phyloP scores from a whole-genome alignment of 2,888 invertebrate genomes.

The Melangyna quadrimaculata region DNA sequence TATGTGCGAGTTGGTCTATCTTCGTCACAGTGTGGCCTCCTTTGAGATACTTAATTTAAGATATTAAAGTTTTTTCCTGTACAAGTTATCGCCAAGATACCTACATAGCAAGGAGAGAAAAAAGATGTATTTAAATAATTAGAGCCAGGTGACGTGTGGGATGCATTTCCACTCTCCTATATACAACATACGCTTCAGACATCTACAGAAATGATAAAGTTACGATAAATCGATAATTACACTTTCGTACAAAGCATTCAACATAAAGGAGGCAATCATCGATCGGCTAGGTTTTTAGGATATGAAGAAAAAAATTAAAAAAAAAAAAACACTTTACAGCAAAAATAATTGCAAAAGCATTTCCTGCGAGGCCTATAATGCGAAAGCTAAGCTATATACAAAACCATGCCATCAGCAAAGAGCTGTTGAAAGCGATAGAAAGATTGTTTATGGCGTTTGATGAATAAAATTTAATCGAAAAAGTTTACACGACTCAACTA shows the following conservation, averaged over 20 bases:
- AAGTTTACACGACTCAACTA: conserved; percentile 29
- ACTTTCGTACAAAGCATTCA: conserved; percentile 35
- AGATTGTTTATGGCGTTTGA: conserved; percentile 55
- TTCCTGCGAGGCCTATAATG: conserved; percentile 16
- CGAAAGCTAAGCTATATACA: background rate
- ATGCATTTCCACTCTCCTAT: conserved; percentile 26
- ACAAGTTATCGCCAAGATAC: background rate
- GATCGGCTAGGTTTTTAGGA: conserved; percentile 4
- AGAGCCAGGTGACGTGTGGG: conserved; percentile 71
- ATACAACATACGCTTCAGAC: conserved; percentile 17
- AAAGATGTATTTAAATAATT: conserved; percentile 68
- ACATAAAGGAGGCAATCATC: conserved; percentile 31
- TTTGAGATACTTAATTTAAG: conserved; percentile 43
- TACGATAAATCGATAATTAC: conserved; percentile 71
- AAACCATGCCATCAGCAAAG: conserved; percentile 8
- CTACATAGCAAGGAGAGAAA: background rate
- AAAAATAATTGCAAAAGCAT: conserved; percentile 55
- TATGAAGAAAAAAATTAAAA: background rate
- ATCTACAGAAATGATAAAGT: conserved; percentile 55
- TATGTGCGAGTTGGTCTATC: conserved; percentile 18
- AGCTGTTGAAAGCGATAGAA: conserved; percentile 49
- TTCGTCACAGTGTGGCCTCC: conserved; percentile 27
- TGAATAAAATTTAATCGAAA: conserved; percentile 62
- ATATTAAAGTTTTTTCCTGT: conserved; percentile 10
- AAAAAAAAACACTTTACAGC: conserved; percentile 41